These are phyloP conservation scores for Palythoa grandiflora DNA, from an alignment of 92 coral and sea anemone genomes.

Conservation along the genomic window DNA sequence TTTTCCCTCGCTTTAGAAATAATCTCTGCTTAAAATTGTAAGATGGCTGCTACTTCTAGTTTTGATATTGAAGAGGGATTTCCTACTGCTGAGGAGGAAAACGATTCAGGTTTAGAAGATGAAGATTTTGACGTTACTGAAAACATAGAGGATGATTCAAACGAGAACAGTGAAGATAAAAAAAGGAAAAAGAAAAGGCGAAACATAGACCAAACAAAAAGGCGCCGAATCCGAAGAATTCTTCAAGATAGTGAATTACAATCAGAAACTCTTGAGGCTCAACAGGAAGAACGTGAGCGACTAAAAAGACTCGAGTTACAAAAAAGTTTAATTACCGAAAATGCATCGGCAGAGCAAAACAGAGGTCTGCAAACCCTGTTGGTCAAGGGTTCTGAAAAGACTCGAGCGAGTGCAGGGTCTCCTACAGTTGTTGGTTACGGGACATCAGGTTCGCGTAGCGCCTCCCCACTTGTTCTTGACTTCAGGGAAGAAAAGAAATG, in stretches of 20 bases:
- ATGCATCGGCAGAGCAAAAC: conserved; percentile 7
- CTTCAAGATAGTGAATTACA: conserved; percentile 79
- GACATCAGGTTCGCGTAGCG: conserved; percentile 8
- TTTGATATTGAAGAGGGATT: neutral
- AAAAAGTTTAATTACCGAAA: conserved; percentile 73
- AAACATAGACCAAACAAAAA: conserved; percentile 69
- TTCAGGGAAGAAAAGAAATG: conserved; percentile 70
- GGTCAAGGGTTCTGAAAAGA: neutral
- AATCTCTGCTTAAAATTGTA: neutral
- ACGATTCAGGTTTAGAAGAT: conserved; percentile 13
- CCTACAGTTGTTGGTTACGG: conserved; percentile 36
- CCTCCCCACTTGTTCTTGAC: conserved; percentile 74
- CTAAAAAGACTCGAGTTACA: conserved; percentile 91
- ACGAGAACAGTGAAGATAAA: conserved; percentile 50
- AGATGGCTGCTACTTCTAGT: conserved; percentile 26
- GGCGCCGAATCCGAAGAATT: conserved; percentile 90
- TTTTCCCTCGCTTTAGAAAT: neutral
- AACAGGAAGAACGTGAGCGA: conserved; percentile 90
- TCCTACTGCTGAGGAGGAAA: conserved; percentile 4
- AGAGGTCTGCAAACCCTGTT: conserved; percentile 8
- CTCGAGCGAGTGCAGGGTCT: conserved; percentile 12
- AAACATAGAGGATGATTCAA: conserved; percentile 32
- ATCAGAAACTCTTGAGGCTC: conserved; percentile 86
- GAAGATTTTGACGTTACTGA: conserved; percentile 13
- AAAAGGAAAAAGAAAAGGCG: conserved; percentile 67